phyloP scores from a whole-genome alignment of 2,797 vertebrate genomes.

The Gorsachius magnificus region DNA sequence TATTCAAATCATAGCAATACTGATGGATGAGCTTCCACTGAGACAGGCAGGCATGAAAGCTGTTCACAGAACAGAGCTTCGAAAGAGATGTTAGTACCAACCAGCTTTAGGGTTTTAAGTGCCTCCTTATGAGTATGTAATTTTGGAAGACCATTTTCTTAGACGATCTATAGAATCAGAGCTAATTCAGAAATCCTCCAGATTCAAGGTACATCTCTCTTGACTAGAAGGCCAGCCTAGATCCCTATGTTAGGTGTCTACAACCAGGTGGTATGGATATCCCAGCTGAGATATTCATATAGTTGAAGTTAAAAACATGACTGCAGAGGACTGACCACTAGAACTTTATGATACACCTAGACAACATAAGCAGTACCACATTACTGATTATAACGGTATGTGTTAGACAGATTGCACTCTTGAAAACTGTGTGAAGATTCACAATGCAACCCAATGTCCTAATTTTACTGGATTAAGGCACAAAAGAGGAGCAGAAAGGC shows the following conservation, averaged over 20 bases:
- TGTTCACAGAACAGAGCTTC: not conserved
- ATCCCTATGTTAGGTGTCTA: not conserved
- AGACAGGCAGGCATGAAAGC: not conserved
- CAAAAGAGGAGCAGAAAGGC: not conserved
- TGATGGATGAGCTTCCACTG: not conserved
- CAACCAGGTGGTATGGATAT: not conserved
- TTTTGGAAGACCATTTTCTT: not conserved
- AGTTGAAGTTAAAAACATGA: not conserved
- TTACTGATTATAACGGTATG: not conserved
- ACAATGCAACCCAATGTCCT: not conserved
- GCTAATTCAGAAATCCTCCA: not conserved
- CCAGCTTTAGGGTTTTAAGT: not conserved
- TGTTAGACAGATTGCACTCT: not conserved
- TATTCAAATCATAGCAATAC: not conserved
- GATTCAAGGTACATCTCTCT: not conserved
- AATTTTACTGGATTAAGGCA: not conserved
- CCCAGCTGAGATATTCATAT: not conserved
- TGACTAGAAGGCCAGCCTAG: not conserved
- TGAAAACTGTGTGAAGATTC: not conserved
- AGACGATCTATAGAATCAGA: not conserved
- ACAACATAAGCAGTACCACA: not conserved
- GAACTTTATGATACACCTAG: not conserved
- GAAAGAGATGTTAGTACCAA: not conserved
- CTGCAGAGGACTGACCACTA: not conserved
- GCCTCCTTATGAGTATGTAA: not conserved